A percentile compares a stretch with the other conserved stretches of the same genome.
phyloP scores from a whole-genome alignment of 1,140 invertebrate genomes.

The Helicoverpa zea region DNA sequence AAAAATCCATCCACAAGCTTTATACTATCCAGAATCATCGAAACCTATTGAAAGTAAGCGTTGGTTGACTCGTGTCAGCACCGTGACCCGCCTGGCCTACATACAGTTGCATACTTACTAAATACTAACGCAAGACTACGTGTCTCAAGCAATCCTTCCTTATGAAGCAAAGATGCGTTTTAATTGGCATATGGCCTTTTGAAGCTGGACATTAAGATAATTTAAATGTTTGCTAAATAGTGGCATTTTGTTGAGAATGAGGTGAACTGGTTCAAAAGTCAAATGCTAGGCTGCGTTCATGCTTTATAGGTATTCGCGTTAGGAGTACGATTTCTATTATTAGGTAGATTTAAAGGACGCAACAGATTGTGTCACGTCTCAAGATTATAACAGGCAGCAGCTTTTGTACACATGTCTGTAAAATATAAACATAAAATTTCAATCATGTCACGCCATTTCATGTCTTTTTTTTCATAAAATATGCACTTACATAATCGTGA shows the following conservation, averaged over 20 bases:
- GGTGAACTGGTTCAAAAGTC: not conserved
- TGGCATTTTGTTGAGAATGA: not conserved
- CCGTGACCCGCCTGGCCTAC: constrained; percentile 31
- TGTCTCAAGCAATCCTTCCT: constrained; percentile 8
- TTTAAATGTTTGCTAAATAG: not conserved
- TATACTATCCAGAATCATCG: constrained; percentile 4
- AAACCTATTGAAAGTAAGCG: constrained; percentile 18
- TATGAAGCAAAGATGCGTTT: constrained; percentile 26
- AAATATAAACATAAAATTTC: too few relatives aligned
- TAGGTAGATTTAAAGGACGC: too few relatives aligned
- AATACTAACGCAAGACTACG: constrained; percentile 28
- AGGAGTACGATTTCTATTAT: too few relatives aligned
- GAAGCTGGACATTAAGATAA: not conserved
- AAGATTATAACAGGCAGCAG: too few relatives aligned
- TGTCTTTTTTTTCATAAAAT: too few relatives aligned
- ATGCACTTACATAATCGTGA: too few relatives aligned
- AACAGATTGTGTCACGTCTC: too few relatives aligned
- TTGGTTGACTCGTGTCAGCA: not conserved
- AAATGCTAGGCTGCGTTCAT: not conserved
- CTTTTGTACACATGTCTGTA: too few relatives aligned
- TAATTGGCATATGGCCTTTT: not conserved
- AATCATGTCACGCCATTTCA: too few relatives aligned
- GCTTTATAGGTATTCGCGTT: not conserved
- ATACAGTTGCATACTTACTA: not conserved
- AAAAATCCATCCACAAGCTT: not conserved